Conservation (phyloP, 2,888 invertebrate genomes). For the Cosmia pyralina region DNA sequence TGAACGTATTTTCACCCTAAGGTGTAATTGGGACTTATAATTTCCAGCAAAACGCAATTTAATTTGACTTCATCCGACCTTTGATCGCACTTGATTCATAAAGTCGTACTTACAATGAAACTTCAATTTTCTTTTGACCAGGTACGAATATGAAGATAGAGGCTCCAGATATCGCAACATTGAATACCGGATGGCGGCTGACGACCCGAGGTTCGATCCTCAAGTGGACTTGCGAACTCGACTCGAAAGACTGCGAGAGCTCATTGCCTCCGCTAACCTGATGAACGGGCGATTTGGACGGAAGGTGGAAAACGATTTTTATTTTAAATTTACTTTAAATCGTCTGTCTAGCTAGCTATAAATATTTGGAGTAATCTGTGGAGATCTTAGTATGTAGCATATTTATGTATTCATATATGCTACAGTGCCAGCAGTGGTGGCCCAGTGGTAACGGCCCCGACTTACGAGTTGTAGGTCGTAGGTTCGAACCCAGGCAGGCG, state of each 20-base stretch:
- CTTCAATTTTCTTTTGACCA: conserved; percentile 37
- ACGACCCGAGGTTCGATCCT: conserved; percentile 88
- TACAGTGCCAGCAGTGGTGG: too few relatives aligned
- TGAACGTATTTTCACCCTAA: conserved; percentile 35
- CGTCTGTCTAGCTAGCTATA: too few relatives aligned
- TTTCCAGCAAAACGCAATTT: conserved; percentile 39
- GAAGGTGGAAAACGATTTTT: conserved; percentile 88
- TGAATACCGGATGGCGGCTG: conserved; percentile 88
- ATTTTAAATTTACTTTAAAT: not conserved
- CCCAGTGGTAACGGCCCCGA: too few relatives aligned
- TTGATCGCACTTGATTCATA: conserved; percentile 1
- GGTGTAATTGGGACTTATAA: not conserved
- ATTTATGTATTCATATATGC: too few relatives aligned
- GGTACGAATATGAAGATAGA: conserved; percentile 83
- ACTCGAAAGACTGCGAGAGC: conserved; percentile 85
- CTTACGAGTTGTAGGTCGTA: too few relatives aligned
- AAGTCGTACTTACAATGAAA: not conserved
- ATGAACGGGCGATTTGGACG: conserved; percentile 95
- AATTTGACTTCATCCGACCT: not conserved
- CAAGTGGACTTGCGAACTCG: conserved; percentile 87
- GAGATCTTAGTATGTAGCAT: too few relatives aligned
- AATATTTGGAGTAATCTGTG: too few relatives aligned
- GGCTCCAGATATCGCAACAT: conserved; percentile 84
- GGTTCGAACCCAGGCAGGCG: too few relatives aligned
- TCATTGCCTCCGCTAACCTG: conserved; percentile 93